A percentile compares a stretch with the other conserved stretches of the same genome.
Evolutionary conservation across 1,140 invertebrate genomes (phyloP).

Genomic region (Cephus cinctus): DNA sequence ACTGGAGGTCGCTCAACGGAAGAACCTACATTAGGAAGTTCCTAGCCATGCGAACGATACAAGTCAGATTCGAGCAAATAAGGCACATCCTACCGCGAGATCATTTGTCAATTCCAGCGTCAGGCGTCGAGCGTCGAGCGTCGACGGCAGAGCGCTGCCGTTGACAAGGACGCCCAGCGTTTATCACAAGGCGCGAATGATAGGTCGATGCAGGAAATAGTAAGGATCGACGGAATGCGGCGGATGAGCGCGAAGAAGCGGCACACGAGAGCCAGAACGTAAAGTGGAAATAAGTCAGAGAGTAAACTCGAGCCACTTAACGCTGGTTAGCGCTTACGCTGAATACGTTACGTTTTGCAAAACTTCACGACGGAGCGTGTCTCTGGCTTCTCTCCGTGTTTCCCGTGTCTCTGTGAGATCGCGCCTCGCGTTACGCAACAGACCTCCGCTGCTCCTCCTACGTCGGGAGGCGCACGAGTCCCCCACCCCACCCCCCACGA

Average conservation of each 20-base stretch:
- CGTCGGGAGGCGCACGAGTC: too few relatives aligned
- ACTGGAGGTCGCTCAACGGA: too few relatives aligned
- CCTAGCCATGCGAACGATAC: too few relatives aligned
- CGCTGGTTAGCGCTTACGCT: conserved; percentile 53
- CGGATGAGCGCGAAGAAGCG: not conserved
- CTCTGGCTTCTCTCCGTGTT: too few relatives aligned
- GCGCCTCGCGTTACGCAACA: too few relatives aligned
- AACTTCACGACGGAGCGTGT: conserved; percentile 42
- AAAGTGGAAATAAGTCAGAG: conserved; percentile 53
- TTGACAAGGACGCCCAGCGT: not conserved
- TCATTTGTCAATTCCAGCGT: conserved; percentile 6
- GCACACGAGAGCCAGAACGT: conserved; percentile 37
- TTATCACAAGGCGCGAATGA: not conserved
- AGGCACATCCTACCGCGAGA: conserved; percentile 43
- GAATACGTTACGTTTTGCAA: conserved; percentile 56
- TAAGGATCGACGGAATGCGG: too few relatives aligned
- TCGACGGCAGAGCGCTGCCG: conserved; percentile 13
- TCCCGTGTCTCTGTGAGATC: too few relatives aligned
- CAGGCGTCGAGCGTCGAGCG: conserved; percentile 4
- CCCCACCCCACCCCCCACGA: too few relatives aligned
- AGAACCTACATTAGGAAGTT: too few relatives aligned
- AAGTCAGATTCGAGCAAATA: conserved; percentile 53
- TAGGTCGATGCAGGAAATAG: too few relatives aligned
- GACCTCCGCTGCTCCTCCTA: too few relatives aligned
- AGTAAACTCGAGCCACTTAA: conserved; percentile 58